Conservation (phyloP, 2,113 vertebrate genomes). For the Capricornis sumatraensis region DNA sequence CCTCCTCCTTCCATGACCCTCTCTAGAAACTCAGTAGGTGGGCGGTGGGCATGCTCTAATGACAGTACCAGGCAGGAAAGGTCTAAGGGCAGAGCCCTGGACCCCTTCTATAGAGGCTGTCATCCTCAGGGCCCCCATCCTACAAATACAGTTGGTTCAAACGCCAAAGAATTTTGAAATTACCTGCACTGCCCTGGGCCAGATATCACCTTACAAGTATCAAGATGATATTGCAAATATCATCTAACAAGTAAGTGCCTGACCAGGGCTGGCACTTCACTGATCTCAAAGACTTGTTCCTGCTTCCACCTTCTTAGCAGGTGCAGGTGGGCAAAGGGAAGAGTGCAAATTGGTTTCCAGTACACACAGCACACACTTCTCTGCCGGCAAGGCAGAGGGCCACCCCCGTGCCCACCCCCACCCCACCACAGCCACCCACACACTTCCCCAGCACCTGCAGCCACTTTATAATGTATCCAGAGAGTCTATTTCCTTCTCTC, state of each 20-base stretch:
- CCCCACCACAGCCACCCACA: accelerated
- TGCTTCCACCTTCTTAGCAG: background rate
- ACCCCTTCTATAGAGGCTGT: background rate
- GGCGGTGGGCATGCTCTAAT: accelerated
- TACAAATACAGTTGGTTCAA: background rate
- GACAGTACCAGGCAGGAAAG: background rate
- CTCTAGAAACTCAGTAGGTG: background rate
- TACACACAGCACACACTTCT: background rate
- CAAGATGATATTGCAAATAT: background rate
- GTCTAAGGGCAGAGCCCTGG: background rate
- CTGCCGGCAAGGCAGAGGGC: background rate
- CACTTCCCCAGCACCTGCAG: background rate
- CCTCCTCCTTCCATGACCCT: background rate
- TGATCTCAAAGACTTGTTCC: background rate
- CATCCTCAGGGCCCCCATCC: no score
- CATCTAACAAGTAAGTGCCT: background rate
- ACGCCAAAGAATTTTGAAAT: background rate
- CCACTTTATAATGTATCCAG: background rate
- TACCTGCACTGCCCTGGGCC: background rate
- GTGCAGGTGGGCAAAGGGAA: background rate
- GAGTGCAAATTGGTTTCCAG: background rate
- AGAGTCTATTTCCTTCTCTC: background rate
- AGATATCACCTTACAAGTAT: background rate
- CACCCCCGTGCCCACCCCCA: accelerated
- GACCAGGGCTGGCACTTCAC: background rate